Base-by-base conservation (phyloP, 2,888 invertebrate species). In the Coremacera marginata region DNA sequence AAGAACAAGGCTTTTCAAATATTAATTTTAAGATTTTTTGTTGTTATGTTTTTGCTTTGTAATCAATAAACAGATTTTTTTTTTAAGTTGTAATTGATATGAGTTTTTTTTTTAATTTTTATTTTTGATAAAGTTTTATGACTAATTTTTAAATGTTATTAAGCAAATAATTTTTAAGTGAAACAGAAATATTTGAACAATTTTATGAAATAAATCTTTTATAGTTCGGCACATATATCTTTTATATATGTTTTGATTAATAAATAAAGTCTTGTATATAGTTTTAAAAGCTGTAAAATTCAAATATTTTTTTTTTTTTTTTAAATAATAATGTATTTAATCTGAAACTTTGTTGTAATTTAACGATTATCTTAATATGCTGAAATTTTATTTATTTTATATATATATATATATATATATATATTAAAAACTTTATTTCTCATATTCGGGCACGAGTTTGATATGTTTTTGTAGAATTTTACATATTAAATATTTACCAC, bases 371-470 rank as follows among this genome's bases (percentile, higher is more conserved):
- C 60, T 76, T 77, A 55, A 78, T 70, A 70, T 31, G 70, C 16
- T 31, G 49, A 51, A 62, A 51, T 60, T 27, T 60, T 60, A 25
- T 70, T 70, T 72, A 51, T 60, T 27, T 60, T 60, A 25, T 70
- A 75, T 72, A 74, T 65, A 51, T 62, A 37, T 73, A 68, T 65
- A 31, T 71, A 65, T 44, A 44, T 14, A 44, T 44, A 44, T 44
- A 11, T 44, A 81, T 82, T 78, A 82, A 81, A 80, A 80, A 80
- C 79, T 81, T 81, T 79, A 76, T 80, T 70, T 76, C 82, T 83
- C 80, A 65, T 82, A 84, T 84, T 88, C 89, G 89, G 89, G 89
- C 89, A 89, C 89, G 86, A 89, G 86, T 85, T 88, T 89, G 89
- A 89, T 89, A 89, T 89, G 89, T 89, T 89, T 88, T 89, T 88